Evolutionary conservation across 2,113 vertebrate genomes (phyloP).

Genomic region (Ciconia maguari): DNA sequence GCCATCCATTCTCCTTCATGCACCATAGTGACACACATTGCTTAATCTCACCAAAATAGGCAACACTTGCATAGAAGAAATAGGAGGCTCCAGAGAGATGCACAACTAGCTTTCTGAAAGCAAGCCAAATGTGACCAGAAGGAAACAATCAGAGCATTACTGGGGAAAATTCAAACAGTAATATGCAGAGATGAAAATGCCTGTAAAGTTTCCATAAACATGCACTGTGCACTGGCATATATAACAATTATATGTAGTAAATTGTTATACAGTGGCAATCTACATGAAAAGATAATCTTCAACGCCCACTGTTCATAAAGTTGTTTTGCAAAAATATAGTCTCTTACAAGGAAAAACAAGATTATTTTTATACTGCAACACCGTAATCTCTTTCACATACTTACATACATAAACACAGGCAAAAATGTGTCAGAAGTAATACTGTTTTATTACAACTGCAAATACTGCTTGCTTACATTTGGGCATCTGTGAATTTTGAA

Average conservation of each 20-base stretch:
- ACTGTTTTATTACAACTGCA: not conserved
- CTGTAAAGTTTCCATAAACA: not conserved
- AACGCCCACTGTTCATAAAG: not conserved
- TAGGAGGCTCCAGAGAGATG: not conserved
- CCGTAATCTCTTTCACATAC: not conserved
- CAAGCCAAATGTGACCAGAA: not conserved
- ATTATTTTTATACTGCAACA: not conserved
- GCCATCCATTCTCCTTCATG: not conserved
- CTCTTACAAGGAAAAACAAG: not conserved
- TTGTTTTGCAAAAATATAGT: not conserved
- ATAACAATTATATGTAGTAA: not conserved
- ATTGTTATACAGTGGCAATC: not conserved
- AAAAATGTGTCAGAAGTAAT: not conserved
- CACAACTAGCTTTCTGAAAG: not conserved
- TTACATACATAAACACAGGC: not conserved
- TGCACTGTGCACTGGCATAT: not conserved
- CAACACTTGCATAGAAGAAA: not conserved
- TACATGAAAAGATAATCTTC: not conserved
- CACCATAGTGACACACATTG: fast-evolving
- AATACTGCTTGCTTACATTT: not conserved
- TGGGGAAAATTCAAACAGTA: not conserved
- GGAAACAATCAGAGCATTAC: not conserved
- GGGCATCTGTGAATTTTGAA: not conserved
- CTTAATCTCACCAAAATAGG: fast-evolving
- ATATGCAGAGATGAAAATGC: not conserved